Evolutionary conservation across 2,113 vertebrate genomes (phyloP).

Genomic region (Pagrus major): DNA sequence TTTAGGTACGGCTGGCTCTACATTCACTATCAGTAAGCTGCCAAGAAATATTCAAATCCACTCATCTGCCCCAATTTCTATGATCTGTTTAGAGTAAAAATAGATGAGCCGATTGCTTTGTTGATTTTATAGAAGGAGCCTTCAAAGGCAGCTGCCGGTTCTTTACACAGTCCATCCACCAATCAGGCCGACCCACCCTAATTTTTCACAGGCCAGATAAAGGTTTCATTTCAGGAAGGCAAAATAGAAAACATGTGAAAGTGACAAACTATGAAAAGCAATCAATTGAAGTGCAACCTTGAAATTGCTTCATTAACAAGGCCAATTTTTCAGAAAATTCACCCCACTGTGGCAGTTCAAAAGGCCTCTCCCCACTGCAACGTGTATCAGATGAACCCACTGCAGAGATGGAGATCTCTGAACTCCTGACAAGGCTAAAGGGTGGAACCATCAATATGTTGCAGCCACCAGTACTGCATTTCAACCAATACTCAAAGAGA

Average conservation of each 20-base stretch:
- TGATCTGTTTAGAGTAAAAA: constrained; percentile 57
- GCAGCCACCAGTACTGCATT: constrained; percentile 34
- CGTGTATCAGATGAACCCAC: constrained; percentile 37
- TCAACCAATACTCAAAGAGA: constrained; percentile 21
- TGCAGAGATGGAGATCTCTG: constrained; percentile 33
- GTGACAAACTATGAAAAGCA: not conserved
- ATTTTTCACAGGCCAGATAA: not conserved
- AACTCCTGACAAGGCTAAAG: constrained; percentile 47
- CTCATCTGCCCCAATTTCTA: constrained; percentile 65
- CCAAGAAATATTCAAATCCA: constrained; percentile 43
- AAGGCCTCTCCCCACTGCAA: constrained; percentile 21
- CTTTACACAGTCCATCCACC: not conserved
- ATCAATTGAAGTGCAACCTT: not conserved
- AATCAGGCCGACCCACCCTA: not conserved
- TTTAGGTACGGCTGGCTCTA: constrained; percentile 42
- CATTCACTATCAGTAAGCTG: constrained; percentile 6
- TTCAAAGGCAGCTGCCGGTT: not conserved
- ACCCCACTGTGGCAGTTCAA: not conserved
- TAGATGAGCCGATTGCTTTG: constrained; percentile 41
- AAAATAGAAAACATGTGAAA: not conserved
- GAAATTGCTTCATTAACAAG: not conserved
- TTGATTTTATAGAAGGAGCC: constrained; percentile 22
- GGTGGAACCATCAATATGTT: constrained; percentile 36
- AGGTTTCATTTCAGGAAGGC: not conserved
- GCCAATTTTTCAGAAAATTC: not conserved